phyloP scores from a whole-genome alignment of 2,113 vertebrate species.

The Acrocephalus kingi region DNA sequence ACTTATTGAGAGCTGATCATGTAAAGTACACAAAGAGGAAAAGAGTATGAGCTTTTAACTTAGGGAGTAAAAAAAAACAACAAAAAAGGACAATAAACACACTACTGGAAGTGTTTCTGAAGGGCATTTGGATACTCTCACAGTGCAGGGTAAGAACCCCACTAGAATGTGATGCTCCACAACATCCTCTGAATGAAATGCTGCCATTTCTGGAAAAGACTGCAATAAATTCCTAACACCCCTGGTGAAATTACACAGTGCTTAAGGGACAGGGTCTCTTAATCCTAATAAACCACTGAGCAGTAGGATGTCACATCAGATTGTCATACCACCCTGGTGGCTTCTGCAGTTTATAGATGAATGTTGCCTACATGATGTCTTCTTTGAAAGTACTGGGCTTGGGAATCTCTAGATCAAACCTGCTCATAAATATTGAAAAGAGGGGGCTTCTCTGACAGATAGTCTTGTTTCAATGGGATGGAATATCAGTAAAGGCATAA shows the following conservation, averaged over 20 bases:
- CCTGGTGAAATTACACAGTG: neutral
- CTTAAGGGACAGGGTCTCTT: neutral
- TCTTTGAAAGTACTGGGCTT: neutral
- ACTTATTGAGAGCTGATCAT: slow-evolving; percentile 2
- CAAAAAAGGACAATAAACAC: neutral
- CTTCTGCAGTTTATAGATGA: neutral
- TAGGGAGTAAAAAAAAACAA: neutral
- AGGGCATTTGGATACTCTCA: neutral
- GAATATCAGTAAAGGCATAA: neutral
- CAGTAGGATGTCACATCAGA: neutral
- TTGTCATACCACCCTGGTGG: neutral
- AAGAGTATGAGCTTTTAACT: slow-evolving; percentile 30
- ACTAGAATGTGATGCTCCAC: neutral
- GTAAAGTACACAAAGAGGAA: neutral
- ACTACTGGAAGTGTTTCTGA: neutral
- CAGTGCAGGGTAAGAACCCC: neutral
- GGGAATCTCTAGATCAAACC: neutral
- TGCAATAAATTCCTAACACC: neutral
- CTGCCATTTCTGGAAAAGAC: neutral
- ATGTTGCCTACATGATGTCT: neutral
- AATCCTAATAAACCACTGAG: neutral
- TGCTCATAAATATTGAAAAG: neutral
- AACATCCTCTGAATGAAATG: neutral
- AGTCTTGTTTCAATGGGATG: neutral
- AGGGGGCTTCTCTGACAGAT: neutral